Evolutionary conservation across 2,888 invertebrate genomes (phyloP), one percentile per base, ranked within the genome.

Genomic region (Tinea semifulvella): DNA sequence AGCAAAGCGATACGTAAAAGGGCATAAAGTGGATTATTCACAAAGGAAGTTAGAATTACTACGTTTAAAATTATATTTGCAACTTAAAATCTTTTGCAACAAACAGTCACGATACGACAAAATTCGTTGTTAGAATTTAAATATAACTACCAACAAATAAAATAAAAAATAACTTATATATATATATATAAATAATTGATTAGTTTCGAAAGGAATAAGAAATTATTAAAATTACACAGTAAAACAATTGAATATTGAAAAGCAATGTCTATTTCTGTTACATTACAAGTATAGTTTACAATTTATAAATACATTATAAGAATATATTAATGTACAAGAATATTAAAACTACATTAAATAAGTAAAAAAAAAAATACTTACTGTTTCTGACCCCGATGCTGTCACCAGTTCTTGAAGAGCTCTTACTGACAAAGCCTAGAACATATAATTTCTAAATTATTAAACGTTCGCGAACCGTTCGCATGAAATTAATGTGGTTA

Each of bases 321-420:
- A 11, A n/a, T 26, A 26, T 10, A 26, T 2, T n/a, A 26, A 26
- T 26, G 10, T 26, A 19, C 14, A 22, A 20, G 5, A 40, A 10
- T 38, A 14, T 14, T 10, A 17, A 40, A 40, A n/a, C 4, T 22
- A 19, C 11, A 22, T 40, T 40, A 11, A n/a, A 38, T 17, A 3
- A 17, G 11, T 22, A 22, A 22, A 26, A 3, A 43, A 27, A 26
- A 44, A 20, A 31, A 31, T 59, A 84, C 88, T 90, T 88, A 94
- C 95, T 82, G 94, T 92, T 84, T 94, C 94, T 42, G 90, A 92
- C 48, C 93, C 93, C 18, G 96, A 92, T 2, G 96, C 96, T 13
- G 98, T 98, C 51, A 99, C 98, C 75, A 99, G 86, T 76, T 99
- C 99, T 80, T 99, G 99, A 46, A 99, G 81, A 49, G 99, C 99